A percentile compares a stretch with the other conserved stretches of the same genome.
Evolutionary conservation across 2,888 invertebrate species (phyloP).

Genomic region (Gasteruption jaculator): DNA sequence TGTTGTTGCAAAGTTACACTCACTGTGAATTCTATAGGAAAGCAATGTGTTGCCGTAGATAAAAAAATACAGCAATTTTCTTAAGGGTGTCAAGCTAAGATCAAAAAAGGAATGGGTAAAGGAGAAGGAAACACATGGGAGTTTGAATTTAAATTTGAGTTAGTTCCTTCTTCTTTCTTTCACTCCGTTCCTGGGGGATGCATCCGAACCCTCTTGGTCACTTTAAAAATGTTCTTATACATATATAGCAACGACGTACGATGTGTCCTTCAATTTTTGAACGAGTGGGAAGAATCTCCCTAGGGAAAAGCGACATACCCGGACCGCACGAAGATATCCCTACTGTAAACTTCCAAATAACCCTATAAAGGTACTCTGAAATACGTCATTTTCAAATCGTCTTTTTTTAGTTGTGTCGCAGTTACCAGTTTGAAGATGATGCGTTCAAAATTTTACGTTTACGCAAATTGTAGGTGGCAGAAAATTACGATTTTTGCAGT

Average conservation of each 20-base stretch:
- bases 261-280: conserved; percentile 49
- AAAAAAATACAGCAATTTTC: conserved; percentile 23
- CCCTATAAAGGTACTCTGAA: conserved; percentile 41
- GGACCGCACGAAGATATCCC: conserved; percentile 29
- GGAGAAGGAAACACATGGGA: conserved; percentile 26
- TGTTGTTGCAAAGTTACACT: too few species aligned
- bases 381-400: too few species aligned
- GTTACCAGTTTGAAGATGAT: too few species aligned
- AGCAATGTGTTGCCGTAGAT: background rate
- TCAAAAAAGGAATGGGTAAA: conserved; percentile 26
- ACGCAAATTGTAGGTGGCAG: too few species aligned
- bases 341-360: conserved; percentile 42
- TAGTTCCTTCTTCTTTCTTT: too few species aligned
- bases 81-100: conserved; percentile 26
- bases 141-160: conserved; percentile 50
- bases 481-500: too few species aligned
- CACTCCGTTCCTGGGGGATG: too few species aligned
- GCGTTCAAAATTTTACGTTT: too few species aligned
- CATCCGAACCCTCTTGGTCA: too few species aligned
- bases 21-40: too few species aligned
- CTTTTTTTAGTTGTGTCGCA: too few species aligned
- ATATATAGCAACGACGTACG: conserved; percentile 22
- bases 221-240: too few species aligned
- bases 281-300: conserved; percentile 19
- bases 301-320: conserved; percentile 20